Evolutionary conservation across 2,797 vertebrate species (phyloP).

Genomic region (Parauchenoglanis punctatus): DNA sequence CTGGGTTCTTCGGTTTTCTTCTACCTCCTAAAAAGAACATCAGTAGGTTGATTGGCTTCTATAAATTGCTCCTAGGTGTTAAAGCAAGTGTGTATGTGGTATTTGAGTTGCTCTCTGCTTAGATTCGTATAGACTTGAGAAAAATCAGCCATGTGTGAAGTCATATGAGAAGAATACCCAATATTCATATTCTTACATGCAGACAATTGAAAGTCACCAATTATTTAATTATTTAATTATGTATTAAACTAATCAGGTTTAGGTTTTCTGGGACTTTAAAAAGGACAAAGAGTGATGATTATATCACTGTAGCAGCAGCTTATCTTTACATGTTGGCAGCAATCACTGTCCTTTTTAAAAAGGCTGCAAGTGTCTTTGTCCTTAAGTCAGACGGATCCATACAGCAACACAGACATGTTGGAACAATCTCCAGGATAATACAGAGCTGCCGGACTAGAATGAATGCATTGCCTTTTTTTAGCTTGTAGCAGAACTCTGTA

Average conservation of each 20-base stretch:
- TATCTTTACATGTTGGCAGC: constrained; percentile 23
- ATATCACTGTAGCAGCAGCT: constrained; percentile 10
- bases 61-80: neutral
- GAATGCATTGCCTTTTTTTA: neutral
- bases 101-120: neutral
- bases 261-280: constrained; percentile 14
- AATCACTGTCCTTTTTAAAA: constrained; percentile 24
- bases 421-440: constrained; percentile 14
- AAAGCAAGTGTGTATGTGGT: neutral
- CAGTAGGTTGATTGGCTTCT: neutral
- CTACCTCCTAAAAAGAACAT: neutral
- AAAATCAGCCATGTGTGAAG: neutral
- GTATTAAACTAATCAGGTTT: neutral
- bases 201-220: neutral
- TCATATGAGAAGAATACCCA: neutral
- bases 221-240: neutral
- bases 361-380: constrained; percentile 34
- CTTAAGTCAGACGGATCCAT: neutral
- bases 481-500: neutral
- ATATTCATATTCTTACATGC: neutral
- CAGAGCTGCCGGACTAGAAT: neutral
- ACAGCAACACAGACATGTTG: constrained; percentile 3
- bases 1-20: neutral
- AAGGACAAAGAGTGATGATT: constrained; percentile 18
- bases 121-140: neutral